phyloP scores from a whole-genome alignment of 2,888 invertebrate species.

The Zeuzera pyrina region DNA sequence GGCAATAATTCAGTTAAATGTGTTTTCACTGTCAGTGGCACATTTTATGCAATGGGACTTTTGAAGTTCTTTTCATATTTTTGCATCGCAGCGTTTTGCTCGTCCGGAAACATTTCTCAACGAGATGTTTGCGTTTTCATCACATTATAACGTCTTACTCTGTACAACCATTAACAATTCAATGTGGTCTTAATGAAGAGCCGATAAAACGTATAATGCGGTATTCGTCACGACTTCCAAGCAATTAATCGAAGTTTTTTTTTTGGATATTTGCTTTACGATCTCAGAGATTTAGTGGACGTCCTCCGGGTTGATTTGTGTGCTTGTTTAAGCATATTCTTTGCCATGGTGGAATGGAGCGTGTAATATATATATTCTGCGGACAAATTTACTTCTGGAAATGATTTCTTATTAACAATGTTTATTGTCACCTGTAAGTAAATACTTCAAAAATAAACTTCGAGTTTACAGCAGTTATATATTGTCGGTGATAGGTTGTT shows the following conservation, averaged over 20 bases:
- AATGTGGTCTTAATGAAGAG: constrained; percentile 64
- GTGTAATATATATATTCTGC: constrained; percentile 56
- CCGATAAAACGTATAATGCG: constrained; percentile 67
- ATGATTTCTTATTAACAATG: constrained; percentile 49
- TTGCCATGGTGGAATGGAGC: constrained; percentile 47
- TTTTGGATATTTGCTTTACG: constrained; percentile 53
- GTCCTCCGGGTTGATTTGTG: constrained; percentile 55
- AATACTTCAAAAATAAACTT: no score
- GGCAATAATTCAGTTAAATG: constrained; percentile 48
- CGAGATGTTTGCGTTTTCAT: constrained; percentile 52
- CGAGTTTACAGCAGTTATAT: no score
- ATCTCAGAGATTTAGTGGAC: constrained; percentile 51
- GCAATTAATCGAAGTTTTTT: constrained; percentile 58
- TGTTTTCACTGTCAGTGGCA: constrained; percentile 30
- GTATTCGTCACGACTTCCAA: constrained; percentile 50
- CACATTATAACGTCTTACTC: constrained; percentile 54
- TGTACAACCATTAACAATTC: constrained; percentile 63
- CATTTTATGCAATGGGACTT: constrained; percentile 28
- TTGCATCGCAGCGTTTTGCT: constrained; percentile 24
- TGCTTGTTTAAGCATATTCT: constrained; percentile 47
- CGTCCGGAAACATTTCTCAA: constrained; percentile 45
- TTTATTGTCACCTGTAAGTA: no score
- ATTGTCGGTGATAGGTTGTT: no score
- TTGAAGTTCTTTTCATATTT: constrained; percentile 37
- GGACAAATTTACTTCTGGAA: constrained; percentile 54